Evolutionary conservation across 1,140 invertebrate species (phyloP), one percentile per base, ranked within the genome.

Genomic region (Hylaeus volcanicus): DNA sequence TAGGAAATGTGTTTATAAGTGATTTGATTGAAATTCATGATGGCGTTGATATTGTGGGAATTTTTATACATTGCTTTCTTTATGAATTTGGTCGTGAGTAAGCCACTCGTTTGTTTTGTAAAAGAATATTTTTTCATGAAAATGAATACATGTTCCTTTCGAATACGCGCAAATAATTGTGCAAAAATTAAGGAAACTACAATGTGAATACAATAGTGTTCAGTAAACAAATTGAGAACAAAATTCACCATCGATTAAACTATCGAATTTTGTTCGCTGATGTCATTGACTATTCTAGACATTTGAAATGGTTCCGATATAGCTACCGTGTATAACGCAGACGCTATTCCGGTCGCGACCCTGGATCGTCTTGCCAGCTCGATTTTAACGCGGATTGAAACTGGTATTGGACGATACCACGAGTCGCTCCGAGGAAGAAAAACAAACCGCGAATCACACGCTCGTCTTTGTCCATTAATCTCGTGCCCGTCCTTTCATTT

Each of bases 221-320:
- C 26, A 26, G 26, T 26, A 26, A 26, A 26, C 26, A 26, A 26
- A 26, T 26, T 26, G 26, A 26, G 26, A 26, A 26, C 26, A 26
- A 26, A 26, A 26, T 26, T 26, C 26, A 26, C 26, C 26, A 26
- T 26, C 26, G 26, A 26, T 26, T 80, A 69, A 56, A 80, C 55
- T 53, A 37, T 73, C 72, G 51, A 55, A 11, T 43, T 64, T 41
- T 56, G 56, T 51, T 1, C 51, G 83, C 75, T 90, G 89, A 90
- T 89, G 88, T 90, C 89, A 90, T 84, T 86, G 53, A 78, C 83
- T 88, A 89, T 90, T 89, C 84, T 61, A 74, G 74, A 72, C 74
- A 66, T 72, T 14, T 39, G 51, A 71, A 72, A 85, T 74, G 37
- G 53, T 60, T 74, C 74, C 71, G 74, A 86, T 82, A 73, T 86